Conservation (phyloP, 2,113 vertebrate genomes). For the Nyctibius bracteatus region DNA sequence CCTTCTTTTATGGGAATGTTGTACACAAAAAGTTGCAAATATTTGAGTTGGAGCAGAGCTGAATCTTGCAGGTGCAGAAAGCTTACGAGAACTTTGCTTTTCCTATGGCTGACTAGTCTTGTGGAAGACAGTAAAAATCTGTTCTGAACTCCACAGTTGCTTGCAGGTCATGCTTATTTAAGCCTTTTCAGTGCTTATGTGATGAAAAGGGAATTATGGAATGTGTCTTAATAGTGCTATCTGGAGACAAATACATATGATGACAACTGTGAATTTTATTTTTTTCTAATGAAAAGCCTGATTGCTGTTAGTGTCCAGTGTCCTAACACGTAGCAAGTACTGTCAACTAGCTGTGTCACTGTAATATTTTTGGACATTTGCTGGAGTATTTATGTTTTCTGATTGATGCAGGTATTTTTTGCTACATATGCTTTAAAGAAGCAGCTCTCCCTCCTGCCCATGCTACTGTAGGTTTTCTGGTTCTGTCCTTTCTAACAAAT, state of each 20-base stretch:
- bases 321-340: not conserved
- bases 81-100: not conserved
- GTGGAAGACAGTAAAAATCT: not conserved
- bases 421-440: not conserved
- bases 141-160: not conserved
- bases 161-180: not conserved
- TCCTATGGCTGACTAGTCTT: not conserved
- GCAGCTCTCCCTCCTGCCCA: not conserved
- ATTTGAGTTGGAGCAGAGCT: conserved; percentile 53
- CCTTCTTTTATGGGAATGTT: conserved; percentile 26
- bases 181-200: not conserved
- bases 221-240: not conserved
- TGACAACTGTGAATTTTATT: conserved; percentile 10
- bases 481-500: not conserved
- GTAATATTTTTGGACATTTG: not conserved
- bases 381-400: not conserved
- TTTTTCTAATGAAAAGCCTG: not conserved
- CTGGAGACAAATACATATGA: not conserved
- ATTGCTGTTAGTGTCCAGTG: not conserved
- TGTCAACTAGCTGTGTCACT: not conserved
- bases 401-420: not conserved
- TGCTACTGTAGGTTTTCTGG: not conserved
- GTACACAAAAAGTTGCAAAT: conserved; percentile 14
- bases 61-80: conserved; percentile 25
- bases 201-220: conserved; percentile 24